Base-by-base conservation (phyloP, 2,888 invertebrate species). In the Ochropacha duplaris region DNA sequence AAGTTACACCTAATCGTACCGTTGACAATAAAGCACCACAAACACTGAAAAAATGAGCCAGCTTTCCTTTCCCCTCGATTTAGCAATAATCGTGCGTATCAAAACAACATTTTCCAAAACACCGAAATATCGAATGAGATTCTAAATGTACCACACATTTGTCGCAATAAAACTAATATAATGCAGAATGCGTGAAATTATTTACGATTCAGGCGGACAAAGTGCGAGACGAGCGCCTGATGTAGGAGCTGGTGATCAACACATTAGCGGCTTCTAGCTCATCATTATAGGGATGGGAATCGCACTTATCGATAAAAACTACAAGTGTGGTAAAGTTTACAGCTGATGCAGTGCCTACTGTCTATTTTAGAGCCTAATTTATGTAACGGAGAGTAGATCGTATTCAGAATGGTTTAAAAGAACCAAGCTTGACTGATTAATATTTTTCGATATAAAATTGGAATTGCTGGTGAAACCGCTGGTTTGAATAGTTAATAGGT, bases 111-210 rank as follows among this genome's bases (percentile, higher is more conserved):
- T 12, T 12, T 44, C 44, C 19, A 16, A 16, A 51, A 51, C 4
- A 24, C 50, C 11, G 28, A 28, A 28, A 51, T 14, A 36, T 44
- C 44, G 16, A 44, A 44, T 44, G 36, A 36, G 36, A 44, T 44
- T 44, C 44, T 44, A 44, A 44, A 44, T 44, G 44, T 52, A 19
- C 22, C 28, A 52, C 28, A 52, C 28, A 62, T 65, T 73, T 71
- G 69, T 71, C 66, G 66, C 66, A 68, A 71, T 74, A 68, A 74
- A 71, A 70, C 56, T 62, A 72, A 76, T 74, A 64, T 63, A 61
- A 63, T 73, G 74, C 67, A 64, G 73, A 76, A 61, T 64, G 69
- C 54, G 68, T 28, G 59, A 64, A 63, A 72, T 75, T 71, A 74
- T 79, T 79, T 77, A 78, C 62, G 73, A 70, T 64, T 52, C 54